phyloP scores from a whole-genome alignment of 1,140 invertebrate genomes.

The Homarus americanus region DNA sequence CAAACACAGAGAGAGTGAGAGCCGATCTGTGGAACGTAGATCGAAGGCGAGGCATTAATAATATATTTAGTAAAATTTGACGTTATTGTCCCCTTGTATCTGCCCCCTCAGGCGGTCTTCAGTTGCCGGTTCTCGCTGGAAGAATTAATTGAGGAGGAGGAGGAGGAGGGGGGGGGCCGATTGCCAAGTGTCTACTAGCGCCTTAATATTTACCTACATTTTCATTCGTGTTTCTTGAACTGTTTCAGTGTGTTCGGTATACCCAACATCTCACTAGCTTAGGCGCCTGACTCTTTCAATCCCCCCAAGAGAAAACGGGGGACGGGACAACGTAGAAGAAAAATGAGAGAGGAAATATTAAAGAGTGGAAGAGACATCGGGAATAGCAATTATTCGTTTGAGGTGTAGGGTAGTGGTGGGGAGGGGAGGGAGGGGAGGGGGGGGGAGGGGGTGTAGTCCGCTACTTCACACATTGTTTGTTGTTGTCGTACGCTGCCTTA shows the following conservation, averaged over 20 bases:
- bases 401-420: background rate
- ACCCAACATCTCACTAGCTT: too few species aligned
- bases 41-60: conserved; percentile 65
- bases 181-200: background rate
- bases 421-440: background rate
- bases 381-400: conserved; percentile 21
- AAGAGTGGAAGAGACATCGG: background rate
- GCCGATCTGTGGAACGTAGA: conserved; percentile 30
- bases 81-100: conserved; percentile 61
- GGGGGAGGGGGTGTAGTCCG: background rate
- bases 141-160: conserved; percentile 30
- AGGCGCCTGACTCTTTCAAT: too few species aligned
- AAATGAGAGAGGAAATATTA: background rate
- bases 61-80: conserved; percentile 68
- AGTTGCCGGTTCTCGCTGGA: conserved; percentile 48
- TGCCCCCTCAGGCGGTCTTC: background rate
- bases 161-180: too few species aligned
- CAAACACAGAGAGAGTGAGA: conserved; percentile 26
- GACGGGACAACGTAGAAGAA: background rate
- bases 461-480: background rate
- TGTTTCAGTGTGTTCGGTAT: too few species aligned
- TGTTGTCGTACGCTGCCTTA: background rate
- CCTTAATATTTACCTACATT: too few species aligned
- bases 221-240: too few species aligned
- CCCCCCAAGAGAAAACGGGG: too few species aligned